phyloP scores from a whole-genome alignment of 2,797 vertebrate species.

The Sebastes variabilis region DNA sequence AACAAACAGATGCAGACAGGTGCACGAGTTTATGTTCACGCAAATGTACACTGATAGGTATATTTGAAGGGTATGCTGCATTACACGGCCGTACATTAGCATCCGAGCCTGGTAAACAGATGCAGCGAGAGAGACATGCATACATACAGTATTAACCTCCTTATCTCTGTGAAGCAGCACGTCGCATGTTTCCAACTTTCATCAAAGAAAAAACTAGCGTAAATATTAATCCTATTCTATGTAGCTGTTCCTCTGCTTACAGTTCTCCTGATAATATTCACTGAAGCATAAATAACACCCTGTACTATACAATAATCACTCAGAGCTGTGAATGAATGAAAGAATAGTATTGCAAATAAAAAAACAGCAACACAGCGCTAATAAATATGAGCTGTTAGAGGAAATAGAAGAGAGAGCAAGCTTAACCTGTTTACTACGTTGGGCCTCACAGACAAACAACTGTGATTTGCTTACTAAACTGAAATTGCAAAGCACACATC shows the following conservation, averaged over 20 bases:
- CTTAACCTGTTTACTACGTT: not conserved
- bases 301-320: constrained; percentile 12
- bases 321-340: not conserved
- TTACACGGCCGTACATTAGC: not conserved
- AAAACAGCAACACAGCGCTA: not conserved
- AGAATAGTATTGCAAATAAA: not conserved
- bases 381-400: not conserved
- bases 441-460: not conserved
- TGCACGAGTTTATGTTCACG: constrained; percentile 5
- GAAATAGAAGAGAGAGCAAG: not conserved
- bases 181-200: not conserved
- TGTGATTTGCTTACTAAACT: constrained; percentile 6
- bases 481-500: not conserved
- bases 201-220: not conserved
- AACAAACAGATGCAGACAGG: constrained; percentile 55
- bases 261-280: not conserved
- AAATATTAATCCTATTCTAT: constrained; percentile 2
- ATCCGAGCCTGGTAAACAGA: not conserved
- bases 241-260: not conserved
- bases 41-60: constrained; percentile 25
- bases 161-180: not conserved
- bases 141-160: not conserved
- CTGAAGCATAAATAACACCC: not conserved
- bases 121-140: not conserved
- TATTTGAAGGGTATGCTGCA: constrained; percentile 23